phyloP scores from a whole-genome alignment of 2,888 invertebrate species.

The Epinotia demarniana region DNA sequence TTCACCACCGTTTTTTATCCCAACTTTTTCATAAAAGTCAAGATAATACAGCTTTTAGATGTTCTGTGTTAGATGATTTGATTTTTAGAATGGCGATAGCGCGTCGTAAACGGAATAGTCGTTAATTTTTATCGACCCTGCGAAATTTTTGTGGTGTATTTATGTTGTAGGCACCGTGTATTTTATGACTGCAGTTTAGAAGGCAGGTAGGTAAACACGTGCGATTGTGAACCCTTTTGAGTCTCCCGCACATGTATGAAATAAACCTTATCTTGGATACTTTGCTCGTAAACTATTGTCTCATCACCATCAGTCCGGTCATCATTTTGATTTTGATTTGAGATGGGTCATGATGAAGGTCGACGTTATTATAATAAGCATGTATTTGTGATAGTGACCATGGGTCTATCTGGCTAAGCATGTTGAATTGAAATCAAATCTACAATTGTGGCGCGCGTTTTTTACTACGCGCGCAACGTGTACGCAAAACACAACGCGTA shows the following conservation, averaged over 20 bases:
- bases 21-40: conserved; percentile 62
- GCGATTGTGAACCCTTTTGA: conserved; percentile 12
- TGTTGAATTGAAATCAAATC: not conserved
- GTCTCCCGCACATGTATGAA: not conserved
- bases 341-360: not conserved
- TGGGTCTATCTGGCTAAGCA: not conserved
- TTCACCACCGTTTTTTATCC: conserved; percentile 73
- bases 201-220: conserved; percentile 7
- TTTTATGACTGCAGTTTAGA: conserved; percentile 14
- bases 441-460: not conserved
- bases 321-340: not conserved
- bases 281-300: not conserved
- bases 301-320: not conserved
- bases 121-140: conserved; percentile 55
- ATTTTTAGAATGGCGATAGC: conserved; percentile 64
- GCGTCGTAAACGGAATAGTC: conserved; percentile 49
- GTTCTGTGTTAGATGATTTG: conserved; percentile 75
- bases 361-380: not conserved
- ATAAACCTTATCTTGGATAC: not conserved
- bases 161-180: conserved; percentile 12
- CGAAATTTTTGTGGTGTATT: conserved; percentile 30
- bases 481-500: too few relatives aligned
- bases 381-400: not conserved
- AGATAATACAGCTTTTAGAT: conserved; percentile 78
- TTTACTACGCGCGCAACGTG: too few relatives aligned